Percentiles rank a stretch among this genome's conserved stretches.
Conservation (phyloP, 2,113 vertebrate species). For the Calidris pugnax region DNA sequence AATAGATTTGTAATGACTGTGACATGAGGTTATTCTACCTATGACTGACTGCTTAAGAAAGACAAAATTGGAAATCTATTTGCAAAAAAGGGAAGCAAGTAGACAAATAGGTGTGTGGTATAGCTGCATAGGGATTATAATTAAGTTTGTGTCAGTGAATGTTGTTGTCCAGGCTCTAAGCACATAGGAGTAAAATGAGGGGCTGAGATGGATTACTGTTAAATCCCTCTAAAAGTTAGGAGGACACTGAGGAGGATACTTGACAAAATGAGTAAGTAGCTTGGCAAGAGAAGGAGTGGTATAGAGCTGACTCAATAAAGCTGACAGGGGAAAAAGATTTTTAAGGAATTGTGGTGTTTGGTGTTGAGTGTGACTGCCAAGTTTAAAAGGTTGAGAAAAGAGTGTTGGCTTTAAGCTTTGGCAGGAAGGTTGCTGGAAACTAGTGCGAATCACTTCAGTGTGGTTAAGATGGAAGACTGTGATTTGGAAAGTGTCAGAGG, state of each 20-base stretch:
- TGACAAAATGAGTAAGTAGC: neutral
- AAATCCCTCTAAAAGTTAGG: neutral
- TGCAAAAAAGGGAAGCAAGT: neutral
- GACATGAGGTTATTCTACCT: neutral
- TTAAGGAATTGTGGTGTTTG: neutral
- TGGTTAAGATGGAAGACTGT: neutral
- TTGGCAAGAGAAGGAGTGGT: neutral
- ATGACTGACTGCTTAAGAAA: neutral
- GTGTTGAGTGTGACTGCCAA: neutral
- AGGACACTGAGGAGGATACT: neutral
- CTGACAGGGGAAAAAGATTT: neutral
- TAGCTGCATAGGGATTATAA: neutral
- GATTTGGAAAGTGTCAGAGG: neutral
- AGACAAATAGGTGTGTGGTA: neutral
- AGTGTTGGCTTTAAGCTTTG: neutral
- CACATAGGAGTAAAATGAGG: neutral
- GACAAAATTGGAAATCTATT: neutral
- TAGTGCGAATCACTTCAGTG: neutral
- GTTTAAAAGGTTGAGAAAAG: neutral
- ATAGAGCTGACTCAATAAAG: neutral
- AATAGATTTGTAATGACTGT: neutral
- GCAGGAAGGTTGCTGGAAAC: neutral
- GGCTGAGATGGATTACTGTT: neutral
- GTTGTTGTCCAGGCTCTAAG: neutral
- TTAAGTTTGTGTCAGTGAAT: neutral